Percentiles rank a stretch among this genome's conserved stretches.
These are phyloP conservation scores for Odontomyia ornata DNA, from an alignment of 2,888 invertebrate genomes.

Conservation along the genomic window DNA sequence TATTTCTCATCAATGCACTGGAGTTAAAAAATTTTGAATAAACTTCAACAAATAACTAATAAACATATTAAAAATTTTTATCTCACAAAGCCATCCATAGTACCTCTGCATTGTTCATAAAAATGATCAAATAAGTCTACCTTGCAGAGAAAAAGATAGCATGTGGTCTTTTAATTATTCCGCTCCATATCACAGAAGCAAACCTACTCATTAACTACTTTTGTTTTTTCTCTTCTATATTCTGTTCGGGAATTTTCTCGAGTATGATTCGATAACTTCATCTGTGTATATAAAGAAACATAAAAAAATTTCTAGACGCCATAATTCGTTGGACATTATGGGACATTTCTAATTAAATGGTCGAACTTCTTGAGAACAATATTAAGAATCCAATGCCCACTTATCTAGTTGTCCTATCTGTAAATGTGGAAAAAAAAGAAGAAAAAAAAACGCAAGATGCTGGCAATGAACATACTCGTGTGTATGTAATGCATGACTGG, in stretches of 20 bases:
- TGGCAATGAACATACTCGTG: not conserved
- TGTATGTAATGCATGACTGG: not conserved
- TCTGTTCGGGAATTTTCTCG: not conserved
- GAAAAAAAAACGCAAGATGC: not conserved
- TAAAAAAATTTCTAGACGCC: not conserved
- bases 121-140: too few species aligned
- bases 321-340: slow-evolving; percentile 2
- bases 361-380: not conserved
- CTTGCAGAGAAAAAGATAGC: too few species aligned
- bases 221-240: not conserved
- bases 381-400: slow-evolving; percentile 1
- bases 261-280: not conserved
- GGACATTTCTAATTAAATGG: slow-evolving; percentile 37
- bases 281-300: not conserved
- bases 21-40: too few species aligned
- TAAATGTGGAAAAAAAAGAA: not conserved
- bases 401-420: not conserved
- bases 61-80: too few species aligned
- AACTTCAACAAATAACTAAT: too few species aligned
- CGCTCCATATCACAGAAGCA: too few species aligned
- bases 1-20: too few species aligned
- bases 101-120: too few species aligned
- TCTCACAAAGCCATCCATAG: too few species aligned
- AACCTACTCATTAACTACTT: too few species aligned
- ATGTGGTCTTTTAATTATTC: too few species aligned